Evolutionary conservation across 2,888 invertebrate species (phyloP), one percentile per base, ranked within the genome.

Genomic region (Biston stratarius): DNA sequence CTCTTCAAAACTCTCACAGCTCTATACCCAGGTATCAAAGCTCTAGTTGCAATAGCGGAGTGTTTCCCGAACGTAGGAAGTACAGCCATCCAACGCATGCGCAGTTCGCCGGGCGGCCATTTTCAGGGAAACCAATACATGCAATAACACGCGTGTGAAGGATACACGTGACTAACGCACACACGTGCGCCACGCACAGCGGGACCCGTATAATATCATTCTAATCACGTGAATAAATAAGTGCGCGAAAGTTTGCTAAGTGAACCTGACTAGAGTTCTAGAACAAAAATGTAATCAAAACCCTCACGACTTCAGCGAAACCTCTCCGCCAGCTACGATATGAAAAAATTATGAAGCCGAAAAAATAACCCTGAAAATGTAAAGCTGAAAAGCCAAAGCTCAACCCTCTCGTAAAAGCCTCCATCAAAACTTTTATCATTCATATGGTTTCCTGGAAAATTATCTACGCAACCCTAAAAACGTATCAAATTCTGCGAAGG

Each of bases 111-210:
- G 68, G 90, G 87, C 92, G 86, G 92, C 92, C 92, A 92, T 92
- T 92, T 92, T 90, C 90, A 87, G 88, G 81, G 78, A 82, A 82
- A 82, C 87, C 49, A 83, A 87, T 85, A 89, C 88, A 82, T 70
- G 69, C 61, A 72, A 53, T 58, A 57, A 58, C 63, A 64, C 63
- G 60, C 63, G 55, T 63, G 65, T 58, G 70, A 69, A 69, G 69
- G 74, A 75, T 71, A 72, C 47, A 56, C 49, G 57, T 12, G 38
- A 14, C 8, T 15, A n/a, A 34, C 40, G 48, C 63, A 70, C 71
- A 65, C 61, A 69, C 67, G 64, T 61, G 56, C 36, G 56, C 36
- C 33, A 36, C 34, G 57, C 44, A 42, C 24, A 61, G 34, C 51
- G 56, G 24, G 56, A 49, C 24, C 47, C 36, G 62, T 36, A 56